Evolutionary conservation across 2,888 invertebrate genomes (phyloP).

Genomic region (Neoscelio sp.): DNA sequence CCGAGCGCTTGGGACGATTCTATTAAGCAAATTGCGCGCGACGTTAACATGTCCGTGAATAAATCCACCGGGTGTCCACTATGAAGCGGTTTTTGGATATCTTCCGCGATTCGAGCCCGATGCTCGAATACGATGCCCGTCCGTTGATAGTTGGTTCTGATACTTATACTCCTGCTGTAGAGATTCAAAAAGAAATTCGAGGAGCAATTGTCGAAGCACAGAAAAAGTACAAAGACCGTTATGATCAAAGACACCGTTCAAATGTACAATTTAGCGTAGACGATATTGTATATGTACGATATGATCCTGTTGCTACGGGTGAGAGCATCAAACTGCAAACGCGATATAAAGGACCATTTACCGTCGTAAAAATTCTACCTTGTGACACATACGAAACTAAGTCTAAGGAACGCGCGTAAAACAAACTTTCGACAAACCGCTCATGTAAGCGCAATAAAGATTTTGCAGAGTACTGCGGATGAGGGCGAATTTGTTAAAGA

Average conservation of each 20-base stretch:
- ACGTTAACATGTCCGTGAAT: neutral
- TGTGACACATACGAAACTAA: neutral
- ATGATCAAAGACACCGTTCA: neutral
- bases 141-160: neutral
- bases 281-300: slow-evolving; percentile 30
- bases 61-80: slow-evolving; percentile 44
- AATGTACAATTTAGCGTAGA: slow-evolving; percentile 24
- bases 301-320: slow-evolving; percentile 12
- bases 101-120: slow-evolving; percentile 6
- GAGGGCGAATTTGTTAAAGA: no score
- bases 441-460: no score
- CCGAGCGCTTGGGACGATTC: neutral
- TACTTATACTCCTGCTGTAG: no score
- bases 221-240: slow-evolving; percentile 33
- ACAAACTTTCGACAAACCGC: no score
- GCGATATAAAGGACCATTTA: slow-evolving; percentile 12
- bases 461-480: no score
- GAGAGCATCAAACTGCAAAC: slow-evolving; percentile 29
- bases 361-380: neutral
- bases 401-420: neutral
- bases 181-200: no score
- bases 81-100: slow-evolving; percentile 60
- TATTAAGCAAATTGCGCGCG: neutral
- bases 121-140: neutral
- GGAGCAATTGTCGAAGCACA: no score